phyloP scores from a whole-genome alignment of 2,797 vertebrate genomes.

The Centropyge bicolor region DNA sequence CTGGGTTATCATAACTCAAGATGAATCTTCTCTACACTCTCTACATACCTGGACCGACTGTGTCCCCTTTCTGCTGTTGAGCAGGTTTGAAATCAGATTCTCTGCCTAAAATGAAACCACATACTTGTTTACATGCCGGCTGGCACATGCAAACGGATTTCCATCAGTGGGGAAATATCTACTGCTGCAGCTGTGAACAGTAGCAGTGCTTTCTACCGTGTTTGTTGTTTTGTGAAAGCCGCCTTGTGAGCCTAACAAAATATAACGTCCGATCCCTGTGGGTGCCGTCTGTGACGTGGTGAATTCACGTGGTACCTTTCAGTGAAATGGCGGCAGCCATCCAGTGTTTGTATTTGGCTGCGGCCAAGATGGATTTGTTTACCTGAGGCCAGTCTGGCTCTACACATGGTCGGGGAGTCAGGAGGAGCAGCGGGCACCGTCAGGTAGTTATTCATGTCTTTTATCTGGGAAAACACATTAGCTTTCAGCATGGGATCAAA shows the following conservation, averaged over 20 bases:
- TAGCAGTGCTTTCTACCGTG: not conserved
- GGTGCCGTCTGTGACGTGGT: not conserved
- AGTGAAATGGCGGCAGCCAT: slow-evolving; percentile 19
- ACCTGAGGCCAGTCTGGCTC: slow-evolving; percentile 95
- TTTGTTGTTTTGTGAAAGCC: slow-evolving; percentile 6
- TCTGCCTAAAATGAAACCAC: slow-evolving; percentile 83
- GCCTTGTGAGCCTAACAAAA: not conserved
- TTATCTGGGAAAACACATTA: slow-evolving; percentile 63
- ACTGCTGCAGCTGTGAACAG: slow-evolving; percentile 33
- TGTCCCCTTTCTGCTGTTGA: slow-evolving; percentile 71
- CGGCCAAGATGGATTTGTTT: slow-evolving; percentile 47
- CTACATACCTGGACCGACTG: slow-evolving; percentile 77
- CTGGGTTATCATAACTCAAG: slow-evolving; percentile 40
- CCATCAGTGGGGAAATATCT: slow-evolving; percentile 55
- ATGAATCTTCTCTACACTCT: slow-evolving; percentile 52
- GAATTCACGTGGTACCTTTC: not conserved
- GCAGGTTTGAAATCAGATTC: slow-evolving; percentile 78
- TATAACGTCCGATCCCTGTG: not conserved
- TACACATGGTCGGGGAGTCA: slow-evolving; percentile 92
- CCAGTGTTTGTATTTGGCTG: slow-evolving; percentile 16
- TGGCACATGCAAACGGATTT: slow-evolving; percentile 65
- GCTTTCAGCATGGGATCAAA: not conserved
- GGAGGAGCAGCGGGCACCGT: slow-evolving; percentile 90
- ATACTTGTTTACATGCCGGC: slow-evolving; percentile 74
- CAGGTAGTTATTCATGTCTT: slow-evolving; percentile 93